These are phyloP conservation scores for Sturnira hondurensis DNA, from an alignment of 2,113 vertebrate genomes.

Conservation along the genomic window DNA sequence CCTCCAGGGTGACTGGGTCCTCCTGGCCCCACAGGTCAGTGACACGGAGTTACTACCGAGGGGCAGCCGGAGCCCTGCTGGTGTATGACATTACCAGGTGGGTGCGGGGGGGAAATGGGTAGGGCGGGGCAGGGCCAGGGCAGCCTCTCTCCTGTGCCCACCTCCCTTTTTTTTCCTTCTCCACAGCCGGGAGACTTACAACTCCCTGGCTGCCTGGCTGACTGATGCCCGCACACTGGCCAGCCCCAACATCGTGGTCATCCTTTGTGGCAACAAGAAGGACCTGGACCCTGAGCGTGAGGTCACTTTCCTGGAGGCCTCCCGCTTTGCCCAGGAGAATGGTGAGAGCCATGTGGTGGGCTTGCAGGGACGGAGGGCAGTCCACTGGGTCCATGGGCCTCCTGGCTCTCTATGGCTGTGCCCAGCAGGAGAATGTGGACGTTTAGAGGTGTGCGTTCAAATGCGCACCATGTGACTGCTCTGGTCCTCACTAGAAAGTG, in stretches of 20 bases:
- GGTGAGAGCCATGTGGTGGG: slow-evolving; percentile 75
- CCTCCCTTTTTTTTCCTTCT: neutral
- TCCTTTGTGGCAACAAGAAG: slow-evolving; percentile 95
- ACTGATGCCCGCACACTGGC: slow-evolving; percentile 92
- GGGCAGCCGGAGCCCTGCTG: slow-evolving; percentile 91
- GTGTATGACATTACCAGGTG: slow-evolving; percentile 96
- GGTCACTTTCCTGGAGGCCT: slow-evolving; percentile 94
- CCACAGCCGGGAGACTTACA: slow-evolving; percentile 91
- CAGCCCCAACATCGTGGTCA: slow-evolving; percentile 94
- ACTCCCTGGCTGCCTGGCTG: slow-evolving; percentile 92
- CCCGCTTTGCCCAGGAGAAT: slow-evolving; percentile 94
- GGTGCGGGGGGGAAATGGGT: neutral
- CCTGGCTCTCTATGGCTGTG: neutral
- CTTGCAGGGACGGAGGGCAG: slow-evolving; percentile 38
- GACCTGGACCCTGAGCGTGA: slow-evolving; percentile 92
- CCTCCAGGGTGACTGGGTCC: slow-evolving; percentile 43
- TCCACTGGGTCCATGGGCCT: neutral
- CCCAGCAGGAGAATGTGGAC: neutral
- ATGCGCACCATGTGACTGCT: neutral
- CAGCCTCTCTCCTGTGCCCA: neutral
- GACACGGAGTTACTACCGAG: slow-evolving; percentile 94
- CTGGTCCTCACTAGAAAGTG: neutral
- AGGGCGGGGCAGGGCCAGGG: neutral
- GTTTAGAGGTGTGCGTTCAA: neutral
- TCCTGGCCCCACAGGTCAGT: slow-evolving; percentile 84